Evolutionary conservation across 1,140 invertebrate genomes (phyloP), one percentile per base, ranked within the genome.

Genomic region (Bombus huntii): DNA sequence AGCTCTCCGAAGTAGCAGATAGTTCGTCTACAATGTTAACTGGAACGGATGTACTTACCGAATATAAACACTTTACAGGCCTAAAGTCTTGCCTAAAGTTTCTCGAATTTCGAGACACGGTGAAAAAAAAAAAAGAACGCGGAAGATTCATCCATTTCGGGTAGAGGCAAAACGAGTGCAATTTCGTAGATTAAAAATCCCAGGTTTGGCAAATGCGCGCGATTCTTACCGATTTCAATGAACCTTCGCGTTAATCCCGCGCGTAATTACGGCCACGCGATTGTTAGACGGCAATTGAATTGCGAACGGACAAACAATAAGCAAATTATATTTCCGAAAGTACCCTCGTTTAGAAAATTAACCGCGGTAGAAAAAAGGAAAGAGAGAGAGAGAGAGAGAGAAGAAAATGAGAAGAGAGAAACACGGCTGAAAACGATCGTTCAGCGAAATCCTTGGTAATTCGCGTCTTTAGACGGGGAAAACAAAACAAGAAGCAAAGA

Each of bases 241-340:
- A n/a, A n/a, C 42, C 53, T 25, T 10, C 6, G 28, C 44, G 39
- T 77, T 77, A 62, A 66, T 37, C 68, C 13, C 10, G 18, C 28
- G 15, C 25, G 44, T 71, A 81, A 71, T 81, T 31, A 34, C 18
- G 18, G 22, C 78, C 25, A 34, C 12, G 5, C n/a, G 34, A 72
- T 81, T 81, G 68, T 81, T 81, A 47, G 3, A 31, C 39, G 57
- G 12, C 59, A 75, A 83, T 83, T 83, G 81, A 70, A 83, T 78
- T 47, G 65, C 47, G 74, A 62, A 34, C 75, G 47, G 37, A 39
- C 44, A 28, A 79, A 68, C 47, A 84, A 59, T 62, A 28, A 78
- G 65, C 75, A 68, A 79, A 71, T 84, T 85, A 80, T 85, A 85
- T 80, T 85, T 80, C 31, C 66, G 9, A 85, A 72, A 72, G 68